phyloP scores from a whole-genome alignment of 2,888 invertebrate genomes.

The Pseudococcus longispinus region DNA sequence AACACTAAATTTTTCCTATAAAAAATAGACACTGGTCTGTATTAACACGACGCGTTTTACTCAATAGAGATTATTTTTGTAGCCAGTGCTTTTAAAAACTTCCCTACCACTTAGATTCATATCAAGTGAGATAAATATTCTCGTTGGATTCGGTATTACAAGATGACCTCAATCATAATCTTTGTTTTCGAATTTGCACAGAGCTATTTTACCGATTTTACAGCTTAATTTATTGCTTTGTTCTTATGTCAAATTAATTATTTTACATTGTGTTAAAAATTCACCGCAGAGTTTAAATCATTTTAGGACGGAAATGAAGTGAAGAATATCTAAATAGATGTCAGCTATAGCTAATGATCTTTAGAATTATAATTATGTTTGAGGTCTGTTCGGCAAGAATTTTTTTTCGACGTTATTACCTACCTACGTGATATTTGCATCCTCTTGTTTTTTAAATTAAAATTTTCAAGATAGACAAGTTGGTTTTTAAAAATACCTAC shows the following conservation, averaged over 20 bases:
- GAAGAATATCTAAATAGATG: no score
- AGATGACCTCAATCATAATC: constrained; percentile 24
- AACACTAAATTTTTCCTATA: not conserved
- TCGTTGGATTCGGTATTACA: no score
- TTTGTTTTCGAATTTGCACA: not conserved
- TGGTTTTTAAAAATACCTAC: no score
- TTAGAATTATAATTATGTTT: no score
- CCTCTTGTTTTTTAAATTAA: no score
- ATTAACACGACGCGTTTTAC: not conserved
- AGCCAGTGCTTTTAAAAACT: constrained; percentile 17
- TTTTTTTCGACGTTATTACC: no score
- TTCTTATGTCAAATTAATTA: not conserved
- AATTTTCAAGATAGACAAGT: no score
- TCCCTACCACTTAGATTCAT: not conserved
- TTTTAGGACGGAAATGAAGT: not conserved
- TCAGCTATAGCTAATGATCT: no score
- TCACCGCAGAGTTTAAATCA: not conserved
- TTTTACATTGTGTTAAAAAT: not conserved
- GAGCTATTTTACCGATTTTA: not conserved
- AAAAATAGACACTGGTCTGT: not conserved
- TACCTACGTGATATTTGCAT: no score
- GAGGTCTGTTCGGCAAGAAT: no score
- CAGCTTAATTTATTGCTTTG: not conserved
- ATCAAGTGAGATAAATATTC: constrained; percentile 1
- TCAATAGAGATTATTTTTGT: not conserved